phyloP scores from a whole-genome alignment of 2,888 invertebrate genomes.

The Drosophila anomalata region DNA sequence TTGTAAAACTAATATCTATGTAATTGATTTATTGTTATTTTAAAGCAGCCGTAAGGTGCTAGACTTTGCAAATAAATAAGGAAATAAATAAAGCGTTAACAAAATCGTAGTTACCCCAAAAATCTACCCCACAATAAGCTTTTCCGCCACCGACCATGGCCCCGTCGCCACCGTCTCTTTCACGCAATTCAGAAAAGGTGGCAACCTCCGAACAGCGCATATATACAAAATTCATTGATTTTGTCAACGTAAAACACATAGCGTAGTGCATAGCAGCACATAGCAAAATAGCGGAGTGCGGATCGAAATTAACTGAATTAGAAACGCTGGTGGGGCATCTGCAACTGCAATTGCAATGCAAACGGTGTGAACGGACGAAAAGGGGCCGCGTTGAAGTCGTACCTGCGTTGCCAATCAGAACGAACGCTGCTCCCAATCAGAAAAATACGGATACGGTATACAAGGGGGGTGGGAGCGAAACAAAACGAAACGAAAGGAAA shows the following conservation, averaged over 20 bases:
- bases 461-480: constrained; percentile 7
- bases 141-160: constrained; percentile 4
- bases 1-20: too few relatives aligned
- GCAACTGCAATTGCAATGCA: constrained; percentile 27
- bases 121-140: not conserved
- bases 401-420: constrained; percentile 48
- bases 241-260: constrained; percentile 74
- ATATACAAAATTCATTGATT: constrained; percentile 83
- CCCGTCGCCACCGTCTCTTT: not conserved
- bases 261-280: constrained; percentile 61
- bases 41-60: too few relatives aligned
- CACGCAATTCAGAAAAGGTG: not conserved
- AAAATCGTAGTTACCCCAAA: not conserved
- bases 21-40: too few relatives aligned
- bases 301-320: constrained; percentile 61
- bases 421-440: constrained; percentile 44
- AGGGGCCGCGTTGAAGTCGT: constrained; percentile 11
- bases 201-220: constrained; percentile 32
- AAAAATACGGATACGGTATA: constrained; percentile 19
- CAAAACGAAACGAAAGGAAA: constrained; percentile 35
- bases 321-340: constrained; percentile 46
- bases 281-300: constrained; percentile 51
- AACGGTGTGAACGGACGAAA: constrained; percentile 27
- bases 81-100: not conserved
- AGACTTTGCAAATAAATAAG: too few relatives aligned